Conservation (phyloP, 2,797 vertebrate genomes). For the Microchirus variegatus region DNA sequence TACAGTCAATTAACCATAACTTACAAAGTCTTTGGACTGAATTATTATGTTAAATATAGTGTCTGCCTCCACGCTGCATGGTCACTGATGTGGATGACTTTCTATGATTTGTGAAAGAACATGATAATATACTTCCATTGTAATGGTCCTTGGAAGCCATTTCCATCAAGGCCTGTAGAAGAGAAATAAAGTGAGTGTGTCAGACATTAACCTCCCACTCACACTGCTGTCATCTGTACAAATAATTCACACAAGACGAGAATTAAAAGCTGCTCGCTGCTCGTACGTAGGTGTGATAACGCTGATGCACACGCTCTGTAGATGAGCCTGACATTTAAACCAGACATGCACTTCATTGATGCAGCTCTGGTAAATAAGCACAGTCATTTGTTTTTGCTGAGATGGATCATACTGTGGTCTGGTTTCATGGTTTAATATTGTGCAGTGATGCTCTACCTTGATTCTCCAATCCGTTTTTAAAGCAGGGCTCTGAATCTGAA, state of each 20-base stretch:
- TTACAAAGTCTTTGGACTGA: no score
- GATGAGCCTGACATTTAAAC: constrained; percentile 68
- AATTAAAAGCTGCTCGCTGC: constrained; percentile 31
- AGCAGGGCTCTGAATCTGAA: no score
- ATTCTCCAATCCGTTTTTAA: no score
- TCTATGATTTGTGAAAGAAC: constrained; percentile 43
- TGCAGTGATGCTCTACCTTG: no score
- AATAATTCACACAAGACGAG: constrained; percentile 35
- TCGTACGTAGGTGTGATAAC: constrained; percentile 6
- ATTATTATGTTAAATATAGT: no score
- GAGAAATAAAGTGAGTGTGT: constrained; percentile 14
- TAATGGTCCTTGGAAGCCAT: not conserved
- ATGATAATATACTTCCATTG: constrained; percentile 14
- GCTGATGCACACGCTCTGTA: constrained; percentile 34
- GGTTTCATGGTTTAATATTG: no score
- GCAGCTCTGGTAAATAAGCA: constrained; percentile 57
- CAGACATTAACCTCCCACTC: constrained; percentile 26
- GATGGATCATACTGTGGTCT: constrained; percentile 23
- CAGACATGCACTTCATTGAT: constrained; percentile 42
- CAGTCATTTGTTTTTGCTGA: constrained; percentile 46
- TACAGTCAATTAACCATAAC: no score
- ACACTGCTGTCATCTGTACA: constrained; percentile 18
- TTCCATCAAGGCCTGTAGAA: constrained; percentile 19
- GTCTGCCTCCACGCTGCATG: no score
- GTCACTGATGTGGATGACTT: no score